Base-by-base conservation (phyloP, 2,888 invertebrate genomes). In the Lithophane ornitopus region DNA sequence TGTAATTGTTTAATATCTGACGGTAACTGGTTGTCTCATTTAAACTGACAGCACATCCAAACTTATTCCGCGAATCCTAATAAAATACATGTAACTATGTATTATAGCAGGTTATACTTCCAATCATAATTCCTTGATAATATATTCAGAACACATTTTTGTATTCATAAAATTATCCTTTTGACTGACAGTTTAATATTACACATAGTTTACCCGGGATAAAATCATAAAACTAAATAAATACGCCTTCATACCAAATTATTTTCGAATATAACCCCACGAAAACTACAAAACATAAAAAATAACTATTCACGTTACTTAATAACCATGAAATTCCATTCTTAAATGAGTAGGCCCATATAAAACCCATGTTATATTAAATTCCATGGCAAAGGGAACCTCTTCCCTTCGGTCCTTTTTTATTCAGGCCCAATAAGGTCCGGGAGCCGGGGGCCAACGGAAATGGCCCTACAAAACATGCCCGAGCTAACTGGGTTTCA, bases 341-440 rank as follows among this genome's bases (percentile, higher is more conserved):
- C 65, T 71, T 76, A 84, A 86, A 70, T 81, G 74, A 80, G 63
- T 78, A 56, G 14, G 56, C 41, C 28, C 56, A 66, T 78, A 74
- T 70, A 81, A 86, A 83, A 67, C 49, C 75, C 73, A 80, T 87
- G 88, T 85, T 82, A 81, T 86, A 87, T 88, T 88, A 88, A 86
- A 87, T 87, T 88, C 88, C 80, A 58, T 68, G 39, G 78, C 34
- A 63, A 66, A 69, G 67, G 46, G 34, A 69, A 75, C 66, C 62
- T 67, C 66, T 77, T 63, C 70, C 69, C 66, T 56, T 72, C 11
- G 46, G 56, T 8, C 73, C 70, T 66, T 86, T 80, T 82, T 79
- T 80, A 76, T 77, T 83, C 65, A 73, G 44, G 63, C 26, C 44
- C 70, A 79, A 87, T 80, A 85, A 80, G 72, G 65, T 75, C 66